These are phyloP conservation scores for Metellina segmentata DNA, from an alignment of 2,888 invertebrate genomes.

Conservation along the genomic window DNA sequence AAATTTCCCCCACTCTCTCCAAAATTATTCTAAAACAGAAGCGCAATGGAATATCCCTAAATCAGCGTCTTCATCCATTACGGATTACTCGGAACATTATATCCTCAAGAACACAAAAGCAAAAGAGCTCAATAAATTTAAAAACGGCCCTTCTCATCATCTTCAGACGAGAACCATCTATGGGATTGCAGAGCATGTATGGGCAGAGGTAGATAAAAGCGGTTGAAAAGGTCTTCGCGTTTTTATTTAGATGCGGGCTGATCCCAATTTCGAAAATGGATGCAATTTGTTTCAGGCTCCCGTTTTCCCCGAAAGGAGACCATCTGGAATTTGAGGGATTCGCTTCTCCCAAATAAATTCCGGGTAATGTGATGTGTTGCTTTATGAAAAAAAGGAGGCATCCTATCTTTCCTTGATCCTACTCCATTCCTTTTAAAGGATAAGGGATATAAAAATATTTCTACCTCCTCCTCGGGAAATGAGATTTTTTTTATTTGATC, in stretches of 20 bases:
- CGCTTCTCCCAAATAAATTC: neutral
- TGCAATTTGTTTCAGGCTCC: neutral
- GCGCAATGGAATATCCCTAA: neutral
- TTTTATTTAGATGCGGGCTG: neutral
- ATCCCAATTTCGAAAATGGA: neutral
- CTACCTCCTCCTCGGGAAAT: neutral
- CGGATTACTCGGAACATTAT: neutral
- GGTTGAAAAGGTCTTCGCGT: neutral
- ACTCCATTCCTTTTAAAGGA: neutral
- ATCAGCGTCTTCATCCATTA: neutral
- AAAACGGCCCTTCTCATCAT: neutral
- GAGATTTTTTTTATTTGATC: neutral
- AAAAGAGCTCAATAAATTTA: neutral
- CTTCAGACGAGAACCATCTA: neutral
- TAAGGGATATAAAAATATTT: neutral
- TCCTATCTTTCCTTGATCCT: neutral
- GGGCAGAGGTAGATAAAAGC: neutral
- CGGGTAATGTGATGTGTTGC: neutral
- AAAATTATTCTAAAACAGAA: neutral
- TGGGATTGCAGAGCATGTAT: neutral
- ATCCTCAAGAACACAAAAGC: neutral
- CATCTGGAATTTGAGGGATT: slow-evolving; percentile 1
- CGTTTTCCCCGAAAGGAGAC: neutral
- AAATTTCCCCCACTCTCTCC: too few relatives aligned
- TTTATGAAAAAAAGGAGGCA: neutral